Evolutionary conservation across 2,888 invertebrate species (phyloP), one percentile per base, ranked within the genome.

Genomic region (Autographa gamma): DNA sequence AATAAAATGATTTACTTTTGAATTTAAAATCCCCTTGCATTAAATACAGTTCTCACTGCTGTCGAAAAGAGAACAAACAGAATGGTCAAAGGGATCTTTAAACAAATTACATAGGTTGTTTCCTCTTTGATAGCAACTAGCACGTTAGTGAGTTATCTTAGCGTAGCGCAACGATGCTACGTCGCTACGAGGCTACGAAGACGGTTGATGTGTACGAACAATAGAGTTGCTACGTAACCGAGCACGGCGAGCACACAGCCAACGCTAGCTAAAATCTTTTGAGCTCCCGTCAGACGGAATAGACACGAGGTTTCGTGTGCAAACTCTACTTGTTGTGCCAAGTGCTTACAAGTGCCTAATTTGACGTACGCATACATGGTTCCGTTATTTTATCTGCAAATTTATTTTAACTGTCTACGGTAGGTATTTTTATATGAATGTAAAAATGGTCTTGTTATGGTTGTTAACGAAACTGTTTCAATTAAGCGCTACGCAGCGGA

Each of bases 241-340:
- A 88, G 89, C 87, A 86, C 86, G 66, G 80, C 82, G 85, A 88
- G 89, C 88, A 86, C 86, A 74, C 82, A 79, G 80, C 78, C 85
- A 84, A 86, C 84, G 86, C 84, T 86, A 80, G 83, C 84, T 86
- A 85, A 83, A 88, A 90, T 89, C 92, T 91, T 92, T 92, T 91
- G 91, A 92, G 90, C 88, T 91, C 87, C 85, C 87, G 81, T 89
- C 88, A 88, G 83, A 86, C 83, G 86, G 85, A 90, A 89, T 83
- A 86, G 85, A 89, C 83, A 84, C 83, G 86, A 86, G 88, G 85
- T 90, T 91, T 85, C 85, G 80, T 85, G 82, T 83, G 85, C 79
- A 85, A 88, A 86, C 85, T 80, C 83, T 83, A 82, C 84, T 88
- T 86, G 84, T 86, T 84, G 84, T 86, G 85, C 82, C 79, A 82